phyloP scores from a whole-genome alignment of 1,140 invertebrate species.

The Pachyrhynchus sulphureomaculatus region DNA sequence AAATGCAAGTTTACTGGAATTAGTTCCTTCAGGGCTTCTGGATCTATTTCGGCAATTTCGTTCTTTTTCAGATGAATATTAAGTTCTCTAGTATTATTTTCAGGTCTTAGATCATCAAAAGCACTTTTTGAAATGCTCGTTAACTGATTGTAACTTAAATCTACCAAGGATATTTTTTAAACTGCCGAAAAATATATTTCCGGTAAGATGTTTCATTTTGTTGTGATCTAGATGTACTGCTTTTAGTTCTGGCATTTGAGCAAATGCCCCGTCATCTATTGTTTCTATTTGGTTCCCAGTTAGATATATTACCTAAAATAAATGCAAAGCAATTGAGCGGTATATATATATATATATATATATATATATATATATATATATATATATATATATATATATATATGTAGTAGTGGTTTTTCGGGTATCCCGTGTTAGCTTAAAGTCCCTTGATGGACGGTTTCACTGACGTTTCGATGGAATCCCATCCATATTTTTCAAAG shows the following conservation, averaged over 20 bases:
- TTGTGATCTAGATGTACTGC: constrained; percentile 35
- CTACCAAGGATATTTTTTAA: constrained; percentile 9
- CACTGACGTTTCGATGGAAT: too few species aligned
- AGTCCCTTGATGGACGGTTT: too few species aligned
- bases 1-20: constrained; percentile 25
- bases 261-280: constrained; percentile 31
- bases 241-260: constrained; percentile 24
- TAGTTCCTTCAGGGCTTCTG: not conserved
- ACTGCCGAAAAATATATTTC: constrained; percentile 18
- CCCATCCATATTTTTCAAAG: too few species aligned
- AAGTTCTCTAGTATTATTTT: not conserved
- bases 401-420: too few species aligned
- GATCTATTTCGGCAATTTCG: constrained; percentile 8
- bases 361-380: not conserved
- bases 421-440: too few species aligned
- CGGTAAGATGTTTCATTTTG: constrained; percentile 19
- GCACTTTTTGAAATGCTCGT: not conserved
- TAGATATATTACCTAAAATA: constrained; percentile 27
- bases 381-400: too few species aligned
- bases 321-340: not conserved
- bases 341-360: too few species aligned
- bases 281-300: constrained; percentile 32
- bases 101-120: constrained; percentile 16
- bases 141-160: constrained; percentile 21
- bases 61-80: constrained; percentile 21